Conservation (phyloP, 2,888 invertebrate species). For the Lasioglossum vierecki region DNA sequence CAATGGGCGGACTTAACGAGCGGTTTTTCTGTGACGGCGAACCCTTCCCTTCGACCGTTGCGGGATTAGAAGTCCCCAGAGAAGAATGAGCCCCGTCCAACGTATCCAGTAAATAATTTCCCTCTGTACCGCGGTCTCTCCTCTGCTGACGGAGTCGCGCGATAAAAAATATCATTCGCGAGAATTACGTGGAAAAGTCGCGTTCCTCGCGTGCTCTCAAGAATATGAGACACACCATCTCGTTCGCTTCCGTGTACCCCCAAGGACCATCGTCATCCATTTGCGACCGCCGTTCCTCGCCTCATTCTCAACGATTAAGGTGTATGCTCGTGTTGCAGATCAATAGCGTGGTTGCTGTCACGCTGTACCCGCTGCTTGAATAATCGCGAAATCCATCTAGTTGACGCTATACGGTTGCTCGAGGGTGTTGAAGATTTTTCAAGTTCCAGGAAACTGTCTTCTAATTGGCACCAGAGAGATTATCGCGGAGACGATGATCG, state of each 20-base stretch:
- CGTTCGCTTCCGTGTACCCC: background rate
- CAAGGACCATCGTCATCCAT: conserved; percentile 12
- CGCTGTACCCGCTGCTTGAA: background rate
- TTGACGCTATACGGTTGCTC: background rate
- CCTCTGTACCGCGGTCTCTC: background rate
- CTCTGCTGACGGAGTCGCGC: background rate
- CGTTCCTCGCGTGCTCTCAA: background rate
- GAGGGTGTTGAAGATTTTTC: background rate
- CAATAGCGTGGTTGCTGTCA: background rate
- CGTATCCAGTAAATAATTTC: conserved; percentile 4
- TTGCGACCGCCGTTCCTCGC: background rate
- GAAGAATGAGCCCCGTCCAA: background rate
- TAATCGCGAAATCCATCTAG: background rate
- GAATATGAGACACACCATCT: conserved; percentile 1
- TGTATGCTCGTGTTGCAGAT: background rate
- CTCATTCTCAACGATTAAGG: background rate
- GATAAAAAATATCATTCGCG: background rate
- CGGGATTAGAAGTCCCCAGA: background rate
- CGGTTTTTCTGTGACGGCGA: conserved; percentile 50
- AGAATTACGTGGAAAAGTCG: background rate
- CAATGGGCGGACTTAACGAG: conserved; percentile 64
- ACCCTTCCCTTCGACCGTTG: conserved; percentile 24
- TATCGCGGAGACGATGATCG: background rate
- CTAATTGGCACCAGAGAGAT: background rate
- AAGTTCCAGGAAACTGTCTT: background rate